Base-by-base conservation (phyloP, 2,113 vertebrate species). In the Poeciliopsis prolifica region DNA sequence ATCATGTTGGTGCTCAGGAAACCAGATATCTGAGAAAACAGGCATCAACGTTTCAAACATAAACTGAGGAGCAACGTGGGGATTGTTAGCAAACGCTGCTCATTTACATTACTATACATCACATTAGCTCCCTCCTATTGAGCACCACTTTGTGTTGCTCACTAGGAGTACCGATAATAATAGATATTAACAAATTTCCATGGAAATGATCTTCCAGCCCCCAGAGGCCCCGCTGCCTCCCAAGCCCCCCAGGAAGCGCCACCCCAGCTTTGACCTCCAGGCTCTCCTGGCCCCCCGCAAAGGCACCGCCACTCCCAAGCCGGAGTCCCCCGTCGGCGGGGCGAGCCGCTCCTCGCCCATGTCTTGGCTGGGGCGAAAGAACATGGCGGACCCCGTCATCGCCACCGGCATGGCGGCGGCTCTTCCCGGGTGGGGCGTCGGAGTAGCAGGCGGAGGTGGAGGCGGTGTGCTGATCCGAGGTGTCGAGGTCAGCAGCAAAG, bases 401-500 rank as follows among this genome's bases (percentile, higher is more conserved):
- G 60, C 88, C 17, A 90, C 94, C 2, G 84, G 91, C 70, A 78
- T 94, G 85, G 90, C 92, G 0, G 85, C 93, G 0, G 92, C 94
- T 0, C 54, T 94, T 22, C 86, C 94, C 22, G 78, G 91, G 64
- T 90, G 93, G 92, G 85, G 77, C 72, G 63, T 75, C 0, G 71
- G 84, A 19, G 44, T 75, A 0, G 71, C 83, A 19, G 44, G 44
- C 4, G 44, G 44, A 48, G 44, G 15, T 48, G 44, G 42, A 4
- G 87, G 92, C 0, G 94, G 94, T 0, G 96, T 97, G 71, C 85
- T 96, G 65, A 97, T 98, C 68, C 88, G 96, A 61, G 97, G 96
- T 1, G 95, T 97, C 80, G 96, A 97, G 81, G 96, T 97, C 87
- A 98, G 96, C 94, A 98, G 97, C 82, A 96, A 96, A 2, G 96